A percentile compares a stretch with the other conserved stretches of the same genome.
Evolutionary conservation across 2,113 vertebrate genomes (phyloP).

Genomic region (Megaleporinus macrocephalus): DNA sequence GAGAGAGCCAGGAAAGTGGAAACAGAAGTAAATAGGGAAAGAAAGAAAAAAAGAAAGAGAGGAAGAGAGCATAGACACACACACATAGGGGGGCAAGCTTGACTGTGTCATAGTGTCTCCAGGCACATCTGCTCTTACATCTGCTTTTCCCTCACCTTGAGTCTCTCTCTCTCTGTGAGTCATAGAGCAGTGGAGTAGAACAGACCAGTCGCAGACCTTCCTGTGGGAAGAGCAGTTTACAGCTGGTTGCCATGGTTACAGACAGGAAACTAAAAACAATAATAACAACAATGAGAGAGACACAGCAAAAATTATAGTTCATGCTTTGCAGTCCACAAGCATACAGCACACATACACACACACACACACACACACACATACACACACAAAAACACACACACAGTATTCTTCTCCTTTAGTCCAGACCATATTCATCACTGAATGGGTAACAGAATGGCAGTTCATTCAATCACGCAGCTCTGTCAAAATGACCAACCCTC

Average conservation of each 20-base stretch:
- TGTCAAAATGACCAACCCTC: slow-evolving; percentile 60
- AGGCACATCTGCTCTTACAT: slow-evolving; percentile 47
- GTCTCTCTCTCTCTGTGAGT: slow-evolving; percentile 31
- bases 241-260: slow-evolving; percentile 39
- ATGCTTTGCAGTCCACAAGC: neutral
- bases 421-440: slow-evolving; percentile 49
- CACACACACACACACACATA: too few species aligned
- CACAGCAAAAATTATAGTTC: neutral
- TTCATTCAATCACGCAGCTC: slow-evolving; percentile 55
- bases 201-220: slow-evolving; percentile 25
- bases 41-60: too few species aligned
- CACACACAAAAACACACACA: slow-evolving; percentile 6
- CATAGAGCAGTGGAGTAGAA: slow-evolving; percentile 14
- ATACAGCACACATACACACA: neutral
- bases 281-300: slow-evolving; percentile 16
- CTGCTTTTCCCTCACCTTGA: slow-evolving; percentile 43
- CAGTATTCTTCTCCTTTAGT: neutral
- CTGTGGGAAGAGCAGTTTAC: slow-evolving; percentile 18
- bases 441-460: slow-evolving; percentile 40
- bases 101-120: slow-evolving; percentile 5
- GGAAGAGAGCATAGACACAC: too few species aligned
- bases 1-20: too few species aligned
- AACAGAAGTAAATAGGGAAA: too few species aligned
- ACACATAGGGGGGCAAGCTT: too few species aligned
- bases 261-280: slow-evolving; percentile 34